These are phyloP conservation scores for Lophotriccus pileatus DNA, from an alignment of 2,797 vertebrate species.

Conservation along the genomic window DNA sequence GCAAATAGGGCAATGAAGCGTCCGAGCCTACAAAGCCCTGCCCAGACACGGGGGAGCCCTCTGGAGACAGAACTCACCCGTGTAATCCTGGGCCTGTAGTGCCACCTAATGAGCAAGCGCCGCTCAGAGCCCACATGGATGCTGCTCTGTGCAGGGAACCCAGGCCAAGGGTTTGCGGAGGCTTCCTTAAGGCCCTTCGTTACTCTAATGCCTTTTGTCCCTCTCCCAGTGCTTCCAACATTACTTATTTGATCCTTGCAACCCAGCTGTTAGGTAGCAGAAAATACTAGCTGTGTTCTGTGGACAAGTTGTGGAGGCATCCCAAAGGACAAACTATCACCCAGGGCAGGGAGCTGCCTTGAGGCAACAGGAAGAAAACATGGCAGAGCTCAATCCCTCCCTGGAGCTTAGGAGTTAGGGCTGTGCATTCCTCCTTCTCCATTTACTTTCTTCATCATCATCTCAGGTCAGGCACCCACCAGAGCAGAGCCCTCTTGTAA, in stretches of 20 bases:
- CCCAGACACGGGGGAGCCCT: not conserved
- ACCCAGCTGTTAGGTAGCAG: not conserved
- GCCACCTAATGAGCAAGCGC: conserved; percentile 49
- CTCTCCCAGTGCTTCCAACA: not conserved
- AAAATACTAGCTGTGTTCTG: not conserved
- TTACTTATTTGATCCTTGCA: not conserved
- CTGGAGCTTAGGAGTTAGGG: not conserved
- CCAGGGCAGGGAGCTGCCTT: not conserved
- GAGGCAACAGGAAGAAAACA: not conserved
- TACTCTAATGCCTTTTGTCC: not conserved
- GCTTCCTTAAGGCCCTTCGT: not conserved
- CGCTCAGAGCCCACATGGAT: not conserved
- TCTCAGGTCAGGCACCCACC: not conserved
- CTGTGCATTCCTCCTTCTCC: not conserved
- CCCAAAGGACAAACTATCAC: not conserved
- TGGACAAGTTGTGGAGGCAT: not conserved
- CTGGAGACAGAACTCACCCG: accelerated
- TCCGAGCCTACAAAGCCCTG: not conserved
- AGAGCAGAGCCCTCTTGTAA: not conserved
- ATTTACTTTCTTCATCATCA: accelerated
- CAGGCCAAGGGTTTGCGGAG: not conserved
- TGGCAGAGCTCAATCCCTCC: not conserved
- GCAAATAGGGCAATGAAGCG: accelerated
- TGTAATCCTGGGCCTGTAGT: conserved; percentile 22
- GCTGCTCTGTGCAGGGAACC: not conserved